phyloP scores from a whole-genome alignment of 2,888 invertebrate genomes.

The Labia minor region DNA sequence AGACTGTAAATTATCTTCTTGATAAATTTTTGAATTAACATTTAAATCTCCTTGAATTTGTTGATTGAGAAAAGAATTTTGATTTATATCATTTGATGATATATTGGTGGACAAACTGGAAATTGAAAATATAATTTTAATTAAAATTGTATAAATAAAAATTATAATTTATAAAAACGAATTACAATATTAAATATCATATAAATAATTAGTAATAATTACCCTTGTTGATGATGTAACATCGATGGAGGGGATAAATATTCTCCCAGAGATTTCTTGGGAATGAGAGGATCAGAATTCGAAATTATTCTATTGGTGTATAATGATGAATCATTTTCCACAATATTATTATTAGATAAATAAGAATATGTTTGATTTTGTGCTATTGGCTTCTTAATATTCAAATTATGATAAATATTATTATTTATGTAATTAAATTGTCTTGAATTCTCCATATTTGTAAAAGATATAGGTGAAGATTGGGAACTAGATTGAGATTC shows the following conservation, averaged over 20 bases:
- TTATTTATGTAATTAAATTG: background rate
- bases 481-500: conserved; percentile 34
- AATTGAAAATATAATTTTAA: too few species aligned
- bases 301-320: too few species aligned
- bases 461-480: conserved; percentile 65
- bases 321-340: background rate
- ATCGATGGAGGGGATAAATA: background rate
- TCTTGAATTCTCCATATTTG: conserved; percentile 49
- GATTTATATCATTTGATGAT: too few species aligned
- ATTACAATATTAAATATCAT: too few species aligned
- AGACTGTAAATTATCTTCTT: too few species aligned
- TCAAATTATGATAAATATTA: background rate
- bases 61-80: too few species aligned
- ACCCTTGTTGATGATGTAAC: background rate
- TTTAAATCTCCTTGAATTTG: too few species aligned
- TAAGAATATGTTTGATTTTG: background rate
- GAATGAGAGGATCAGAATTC: background rate
- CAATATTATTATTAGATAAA: background rate
- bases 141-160: too few species aligned
- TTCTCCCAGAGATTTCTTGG: background rate
- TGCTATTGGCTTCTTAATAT: background rate
- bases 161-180: too few species aligned
- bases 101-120: too few species aligned
- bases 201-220: too few species aligned
- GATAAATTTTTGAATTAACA: too few species aligned